Base-by-base conservation (phyloP, 2,888 invertebrate genomes). In the Lasioglossum morio region DNA sequence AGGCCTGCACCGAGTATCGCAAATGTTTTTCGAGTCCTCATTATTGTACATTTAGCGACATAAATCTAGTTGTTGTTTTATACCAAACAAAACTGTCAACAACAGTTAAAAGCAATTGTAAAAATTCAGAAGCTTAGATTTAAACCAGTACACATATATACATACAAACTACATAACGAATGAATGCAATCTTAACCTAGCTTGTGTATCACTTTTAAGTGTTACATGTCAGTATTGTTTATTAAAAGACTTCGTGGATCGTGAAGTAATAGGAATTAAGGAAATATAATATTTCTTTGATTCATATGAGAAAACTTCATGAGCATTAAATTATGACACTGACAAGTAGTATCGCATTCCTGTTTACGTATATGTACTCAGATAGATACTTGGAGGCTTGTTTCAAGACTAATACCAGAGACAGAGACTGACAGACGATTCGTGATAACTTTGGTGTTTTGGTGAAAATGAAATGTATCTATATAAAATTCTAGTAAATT, bases 1-100 rank as follows among this genome's bases (percentile, higher is more conserved):
- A 96, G 95, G 74, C 96, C 96, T 73, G 96, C 96, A 94, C 97
- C 97, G 92, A 97, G 96, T 85, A 97, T 94, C 30, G 96, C 96
- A 48, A 94, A 89, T 23, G 93, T 92, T 82, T 92, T 94, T 84
- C 92, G 91, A 66, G 92, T 91, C 82, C 92, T 93, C 95, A 95
- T 94, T 84, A 82, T 92, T 66, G 37, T 79, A 76, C 53, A 74
- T 83, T 74, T 73, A 82, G 23, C 14, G 7, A 30, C 66, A 16
- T 34, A 75, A 77, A 43, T 72, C 46, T 60, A 43, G 16, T 43
- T 14, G 16, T 72, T 37, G 14, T 66, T 76, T 43, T 48, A 23
- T 83, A 37, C 34, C 16, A 23, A 78, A 72, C 10, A 72, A 80
- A 72, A 77, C 30, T 63, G 63, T 75, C 23, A 72, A 70, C 63